Base-by-base conservation (phyloP, 2,113 vertebrate genomes). In the Bothrops jararaca region DNA sequence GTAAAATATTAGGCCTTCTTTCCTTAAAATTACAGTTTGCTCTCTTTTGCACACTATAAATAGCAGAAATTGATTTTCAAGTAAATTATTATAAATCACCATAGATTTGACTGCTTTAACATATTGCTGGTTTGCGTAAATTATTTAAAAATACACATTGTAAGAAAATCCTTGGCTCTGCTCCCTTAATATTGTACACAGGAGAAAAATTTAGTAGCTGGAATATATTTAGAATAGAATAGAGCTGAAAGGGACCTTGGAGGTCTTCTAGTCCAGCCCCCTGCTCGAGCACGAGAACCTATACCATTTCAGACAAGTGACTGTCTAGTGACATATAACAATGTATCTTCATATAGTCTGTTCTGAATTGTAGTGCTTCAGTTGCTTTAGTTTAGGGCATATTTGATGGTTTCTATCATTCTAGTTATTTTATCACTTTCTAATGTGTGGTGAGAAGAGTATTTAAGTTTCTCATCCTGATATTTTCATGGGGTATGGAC, bases 1-100 rank as follows among this genome's bases (percentile, higher is more conserved):
- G 93, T 95, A 92, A 93, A 85, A 91, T 94, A 58, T 90, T 94
- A 93, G 92, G 94, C 93, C 91, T 95, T 86, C 90, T 48, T 95
- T 92, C 88, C 86, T 80, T 93, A 91, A 91, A 91, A 88, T 89
- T 90, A 26, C 10, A 3, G 93, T 93, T 58, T 93, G 64, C 88
- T 88, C 91, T 53, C 56, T 94, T 86, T 24, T 93, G 69, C 23
- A 48, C 88, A 92, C 89, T 95, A 2, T 91, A 92, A 94, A 95
- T 48, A 39, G 93, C 95, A n/a, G 10, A 88, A 39, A 9, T 20
- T 50, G 26, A 93, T 88, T 96, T 96, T 94, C 93, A 93, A 95
- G 96, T 90, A 91, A 89, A 89, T 90, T 57, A 93, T 89, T 94
- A 95, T 15, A 92, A 69, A 93, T 91, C 93, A 74, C 93, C 93